Evolutionary conservation across 2,888 invertebrate genomes (phyloP), one percentile per base, ranked within the genome.

Genomic region (Amphiduros pacificus): DNA sequence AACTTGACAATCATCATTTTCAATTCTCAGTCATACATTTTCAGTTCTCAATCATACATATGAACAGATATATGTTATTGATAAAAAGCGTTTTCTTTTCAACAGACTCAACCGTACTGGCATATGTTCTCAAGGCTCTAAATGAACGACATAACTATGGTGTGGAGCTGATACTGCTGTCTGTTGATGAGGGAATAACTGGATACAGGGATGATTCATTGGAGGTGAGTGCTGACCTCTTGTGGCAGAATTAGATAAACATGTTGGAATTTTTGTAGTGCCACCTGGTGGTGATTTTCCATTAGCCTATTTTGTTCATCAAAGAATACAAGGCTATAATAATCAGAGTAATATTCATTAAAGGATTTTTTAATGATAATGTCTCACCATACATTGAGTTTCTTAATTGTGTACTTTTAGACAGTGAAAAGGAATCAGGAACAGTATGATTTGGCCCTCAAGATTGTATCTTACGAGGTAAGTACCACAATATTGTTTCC

Each of bases 121-220:
- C 98, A 0, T 91, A 96, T 80, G 89, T 95, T 28, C 82, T 99
- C 74, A 96, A 97, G 84, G 85, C 91, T 1, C 85, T 99, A 14
- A 99, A 99, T 81, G 89, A 93, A 73, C 88, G 91, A 53, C 89
- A 97, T 81, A 85, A 92, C 67, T 99, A 99, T 84, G 93, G 92
- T 0, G 84, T 99, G 17, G 88, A 96, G 61, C 85, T 99, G 41
- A 88, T 93, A 71, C 85, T 99, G 29, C 85, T 99, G 41, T 99
- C 98, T 0, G 94, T 99, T 68, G 99, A 99, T 82, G 99, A 99
- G 86, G 97, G 99, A 61, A 99, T 99, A 68, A 94, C 94, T 67
- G 91, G 90, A 77, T 87, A 87, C 81, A 86, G 98, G 71, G 97
- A 98, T 83, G 97, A 98, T 81, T 97, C 97, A 80, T 85, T 97